Conservation (phyloP, 2,888 invertebrate genomes). For the Galerucella nymphaeae region DNA sequence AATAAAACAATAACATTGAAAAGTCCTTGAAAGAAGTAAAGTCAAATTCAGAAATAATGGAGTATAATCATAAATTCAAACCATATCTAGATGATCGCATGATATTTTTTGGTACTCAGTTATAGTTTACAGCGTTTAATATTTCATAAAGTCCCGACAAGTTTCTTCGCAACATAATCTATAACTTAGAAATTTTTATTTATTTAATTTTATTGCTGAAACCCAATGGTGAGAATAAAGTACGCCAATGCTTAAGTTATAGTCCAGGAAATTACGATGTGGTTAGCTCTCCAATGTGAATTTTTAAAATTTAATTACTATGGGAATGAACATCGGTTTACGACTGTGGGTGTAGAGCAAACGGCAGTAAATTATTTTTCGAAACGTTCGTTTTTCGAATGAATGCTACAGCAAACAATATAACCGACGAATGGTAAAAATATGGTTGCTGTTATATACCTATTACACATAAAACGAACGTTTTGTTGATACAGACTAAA, state of each 20-base stretch:
- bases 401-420: conserved; percentile 20
- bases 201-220: neutral
- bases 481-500: neutral
- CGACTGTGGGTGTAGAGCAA: conserved; percentile 35
- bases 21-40: no score
- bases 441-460: neutral
- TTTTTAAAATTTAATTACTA: conserved; percentile 38
- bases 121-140: neutral
- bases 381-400: conserved; percentile 31
- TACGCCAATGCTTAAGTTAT: conserved; percentile 27
- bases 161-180: neutral
- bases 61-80: no score
- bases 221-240: neutral
- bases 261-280: conserved; percentile 36
- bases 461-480: neutral
- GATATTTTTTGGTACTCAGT: neutral
- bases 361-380: conserved; percentile 35
- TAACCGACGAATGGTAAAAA: conserved; percentile 11
- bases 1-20: no score
- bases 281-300: conserved; percentile 35
- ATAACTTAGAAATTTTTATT: neutral
- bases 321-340: conserved; percentile 35
- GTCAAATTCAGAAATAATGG: no score
- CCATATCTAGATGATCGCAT: no score
- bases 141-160: no score